phyloP scores from a whole-genome alignment of 2,113 vertebrate species.

The Malurus cyaneus region DNA sequence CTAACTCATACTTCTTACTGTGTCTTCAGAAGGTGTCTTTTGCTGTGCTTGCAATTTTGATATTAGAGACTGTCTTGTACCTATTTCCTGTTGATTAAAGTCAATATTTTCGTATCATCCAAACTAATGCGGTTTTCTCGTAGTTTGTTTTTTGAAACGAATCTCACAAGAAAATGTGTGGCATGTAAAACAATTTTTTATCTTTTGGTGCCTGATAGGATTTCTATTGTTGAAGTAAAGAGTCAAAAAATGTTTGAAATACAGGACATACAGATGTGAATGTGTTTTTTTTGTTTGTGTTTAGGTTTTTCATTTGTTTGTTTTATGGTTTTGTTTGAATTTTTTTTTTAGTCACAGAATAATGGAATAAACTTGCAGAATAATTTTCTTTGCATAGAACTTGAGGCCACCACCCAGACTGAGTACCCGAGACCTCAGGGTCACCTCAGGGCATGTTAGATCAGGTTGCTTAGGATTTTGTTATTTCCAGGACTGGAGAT shows the following conservation, averaged over 20 bases:
- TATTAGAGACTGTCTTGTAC: not conserved
- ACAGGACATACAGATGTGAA: not conserved
- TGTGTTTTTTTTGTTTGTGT: not conserved
- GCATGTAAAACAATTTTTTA: not conserved
- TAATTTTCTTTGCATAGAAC: not conserved
- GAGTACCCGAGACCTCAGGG: not conserved
- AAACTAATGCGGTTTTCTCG: not conserved
- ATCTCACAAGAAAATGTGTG: not conserved
- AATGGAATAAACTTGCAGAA: not conserved
- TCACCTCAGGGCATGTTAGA: accelerated
- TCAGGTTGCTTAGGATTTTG: not conserved
- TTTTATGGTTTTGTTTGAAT: not conserved
- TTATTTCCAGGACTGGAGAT: not conserved
- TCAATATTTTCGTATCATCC: not conserved
- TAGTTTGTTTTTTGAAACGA: not conserved
- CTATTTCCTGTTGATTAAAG: not conserved
- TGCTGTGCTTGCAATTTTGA: not conserved
- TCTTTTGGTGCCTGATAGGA: not conserved
- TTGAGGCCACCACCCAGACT: not conserved
- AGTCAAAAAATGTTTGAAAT: not conserved
- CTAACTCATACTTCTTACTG: not conserved
- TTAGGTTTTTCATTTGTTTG: not conserved
- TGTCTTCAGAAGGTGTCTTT: not conserved
- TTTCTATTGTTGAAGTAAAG: not conserved
- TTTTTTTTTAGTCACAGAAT: not conserved